A percentile compares a stretch with the other conserved stretches of the same genome.
Evolutionary conservation across 1,140 invertebrate genomes (phyloP).

Genomic region (Gonioctena quinquepunctata): DNA sequence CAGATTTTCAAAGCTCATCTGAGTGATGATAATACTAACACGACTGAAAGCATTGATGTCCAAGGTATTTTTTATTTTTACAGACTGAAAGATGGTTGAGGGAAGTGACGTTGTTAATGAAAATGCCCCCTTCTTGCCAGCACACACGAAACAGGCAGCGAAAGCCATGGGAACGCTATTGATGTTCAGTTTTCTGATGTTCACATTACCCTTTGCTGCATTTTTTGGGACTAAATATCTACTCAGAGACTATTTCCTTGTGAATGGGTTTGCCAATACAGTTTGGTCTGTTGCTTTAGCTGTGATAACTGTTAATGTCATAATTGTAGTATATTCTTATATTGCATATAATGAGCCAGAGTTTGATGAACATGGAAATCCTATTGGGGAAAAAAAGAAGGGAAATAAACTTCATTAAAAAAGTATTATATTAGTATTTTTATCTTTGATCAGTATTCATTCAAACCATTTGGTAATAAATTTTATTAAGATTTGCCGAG

Average conservation of each 20-base stretch:
- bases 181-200: conserved; percentile 81
- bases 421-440: not conserved
- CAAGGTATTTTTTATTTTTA: conserved; percentile 49
- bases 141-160: conserved; percentile 56
- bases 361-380: conserved; percentile 61
- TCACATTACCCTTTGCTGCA: conserved; percentile 75
- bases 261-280: conserved; percentile 66
- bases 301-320: conserved; percentile 77
- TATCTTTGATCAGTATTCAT: too few species aligned
- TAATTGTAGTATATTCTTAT: conserved; percentile 78
- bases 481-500: too few species aligned
- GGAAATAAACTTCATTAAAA: not conserved
- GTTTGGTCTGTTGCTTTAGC: conserved; percentile 75
- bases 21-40: conserved; percentile 35
- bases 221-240: conserved; percentile 71
- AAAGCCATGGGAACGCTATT: conserved; percentile 65
- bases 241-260: conserved; percentile 65
- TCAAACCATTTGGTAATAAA: too few species aligned
- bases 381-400: conserved; percentile 34
- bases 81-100: conserved; percentile 36
- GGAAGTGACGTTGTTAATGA: conserved; percentile 8
- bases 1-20: conserved; percentile 58
- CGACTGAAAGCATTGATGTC: conserved; percentile 31
- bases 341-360: conserved; percentile 68
- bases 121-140: conserved; percentile 54